These are phyloP conservation scores for Nesidiocoris tenuis DNA, from an alignment of 2,888 invertebrate genomes.

Conservation along the genomic window DNA sequence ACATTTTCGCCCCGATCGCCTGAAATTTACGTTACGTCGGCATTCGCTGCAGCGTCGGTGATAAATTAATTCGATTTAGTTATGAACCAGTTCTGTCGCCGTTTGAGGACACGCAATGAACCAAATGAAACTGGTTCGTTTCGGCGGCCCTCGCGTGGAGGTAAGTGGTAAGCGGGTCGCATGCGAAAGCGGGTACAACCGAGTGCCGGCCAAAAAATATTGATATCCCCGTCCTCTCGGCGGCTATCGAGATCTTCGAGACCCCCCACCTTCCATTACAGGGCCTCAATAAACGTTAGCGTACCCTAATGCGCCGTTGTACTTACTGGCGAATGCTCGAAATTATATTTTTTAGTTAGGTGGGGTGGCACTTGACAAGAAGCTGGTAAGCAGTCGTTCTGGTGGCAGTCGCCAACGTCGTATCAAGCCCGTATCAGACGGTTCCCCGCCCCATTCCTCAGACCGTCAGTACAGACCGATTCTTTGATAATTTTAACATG, in stretches of 20 bases:
- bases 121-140: conserved; percentile 25
- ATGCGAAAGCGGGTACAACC: neutral
- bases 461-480: no score
- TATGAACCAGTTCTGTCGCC: neutral
- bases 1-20: no score
- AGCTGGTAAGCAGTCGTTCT: no score
- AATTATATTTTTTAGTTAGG: no score
- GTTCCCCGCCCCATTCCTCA: no score
- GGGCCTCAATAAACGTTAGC: neutral
- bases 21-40: no score
- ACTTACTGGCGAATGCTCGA: neutral
- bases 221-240: neutral
- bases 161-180: conserved; percentile 25
- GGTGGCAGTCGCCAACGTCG: no score
- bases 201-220: neutral
- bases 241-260: neutral
- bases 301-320: neutral
- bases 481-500: no score
- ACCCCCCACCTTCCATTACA: neutral
- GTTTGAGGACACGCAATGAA: conserved; percentile 19
- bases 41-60: neutral
- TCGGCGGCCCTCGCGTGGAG: conserved; percentile 21
- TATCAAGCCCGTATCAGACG: no score
- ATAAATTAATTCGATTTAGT: neutral
- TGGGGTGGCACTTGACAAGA: no score